Percentiles rank a stretch among this genome's conserved stretches.
These are phyloP conservation scores for Micromussa lordhowensis DNA, from an alignment of 92 coral and sea anemone genomes.

Conservation along the genomic window DNA sequence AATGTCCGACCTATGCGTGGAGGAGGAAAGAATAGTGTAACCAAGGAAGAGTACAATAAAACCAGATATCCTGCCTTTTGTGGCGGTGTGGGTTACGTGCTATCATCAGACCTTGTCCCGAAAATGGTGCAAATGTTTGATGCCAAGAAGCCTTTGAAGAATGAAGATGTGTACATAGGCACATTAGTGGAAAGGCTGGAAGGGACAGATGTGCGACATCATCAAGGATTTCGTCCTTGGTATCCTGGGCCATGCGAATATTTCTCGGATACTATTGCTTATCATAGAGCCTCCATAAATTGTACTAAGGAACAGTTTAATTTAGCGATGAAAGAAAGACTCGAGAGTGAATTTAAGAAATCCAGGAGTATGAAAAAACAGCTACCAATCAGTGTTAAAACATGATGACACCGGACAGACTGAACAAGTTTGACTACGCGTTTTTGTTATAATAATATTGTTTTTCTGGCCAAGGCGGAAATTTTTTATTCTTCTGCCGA, in stretches of 20 bases:
- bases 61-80: neutral
- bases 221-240: neutral
- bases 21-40: conserved; percentile 46
- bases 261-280: neutral
- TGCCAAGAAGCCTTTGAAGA: conserved; percentile 52
- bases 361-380: too few relatives aligned
- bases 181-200: neutral
- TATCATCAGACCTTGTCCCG: conserved; percentile 53
- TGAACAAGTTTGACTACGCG: neutral
- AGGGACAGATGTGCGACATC: neutral
- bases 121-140: conserved; percentile 29
- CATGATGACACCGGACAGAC: neutral
- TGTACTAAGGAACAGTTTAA: conserved; percentile 1
- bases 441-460: too few relatives aligned
- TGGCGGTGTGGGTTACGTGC: conserved; percentile 56
- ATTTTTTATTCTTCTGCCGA: too few relatives aligned
- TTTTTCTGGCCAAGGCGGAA: too few relatives aligned
- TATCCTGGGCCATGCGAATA: neutral
- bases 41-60: conserved; percentile 33
- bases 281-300: neutral
- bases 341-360: too few relatives aligned
- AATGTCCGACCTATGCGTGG: conserved; percentile 23
- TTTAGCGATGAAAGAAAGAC: too few relatives aligned
- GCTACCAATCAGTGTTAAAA: too few relatives aligned
- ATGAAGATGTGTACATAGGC: conserved; percentile 62